These are phyloP conservation scores for Theonella swinhoei DNA, from an alignment of 37 sponge, comb jelly and placozoan genomes.

Conservation along the genomic window DNA sequence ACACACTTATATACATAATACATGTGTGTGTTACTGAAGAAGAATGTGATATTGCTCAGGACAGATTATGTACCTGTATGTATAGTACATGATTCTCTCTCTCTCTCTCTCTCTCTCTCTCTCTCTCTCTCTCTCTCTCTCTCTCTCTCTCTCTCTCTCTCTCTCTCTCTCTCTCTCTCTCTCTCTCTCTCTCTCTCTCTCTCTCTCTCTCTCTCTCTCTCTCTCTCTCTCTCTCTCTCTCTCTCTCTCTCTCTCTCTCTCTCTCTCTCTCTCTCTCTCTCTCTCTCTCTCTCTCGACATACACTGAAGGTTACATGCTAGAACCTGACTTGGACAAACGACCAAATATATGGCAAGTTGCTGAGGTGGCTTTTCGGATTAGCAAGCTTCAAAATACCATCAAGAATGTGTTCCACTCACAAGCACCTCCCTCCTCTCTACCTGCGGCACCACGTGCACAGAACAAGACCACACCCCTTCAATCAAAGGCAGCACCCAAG, in stretches of 20 bases:
- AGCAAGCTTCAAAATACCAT: slow-evolving; percentile 35
- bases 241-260: too few relatives aligned
- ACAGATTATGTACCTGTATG: not conserved
- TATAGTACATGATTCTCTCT: not conserved
- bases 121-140: not conserved
- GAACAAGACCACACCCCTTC: not conserved
- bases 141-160: not conserved
- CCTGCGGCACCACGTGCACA: not conserved
- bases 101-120: not conserved
- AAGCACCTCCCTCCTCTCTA: not conserved
- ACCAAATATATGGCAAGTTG: slow-evolving; percentile 77
- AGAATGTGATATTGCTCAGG: not conserved
- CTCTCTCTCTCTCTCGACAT: too few relatives aligned
- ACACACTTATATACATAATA: not conserved
- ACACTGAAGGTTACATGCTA: slow-evolving; percentile 81
- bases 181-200: not conserved
- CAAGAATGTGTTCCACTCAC: slow-evolving; percentile 51
- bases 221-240: too few relatives aligned
- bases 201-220: too few relatives aligned
- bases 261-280: too few relatives aligned
- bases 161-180: not conserved
- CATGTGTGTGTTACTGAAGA: not conserved
- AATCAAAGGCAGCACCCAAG: not conserved
- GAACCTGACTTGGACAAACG: slow-evolving; percentile 51
- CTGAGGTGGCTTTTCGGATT: slow-evolving; percentile 35